A percentile compares a stretch with the other conserved stretches of the same genome.
phyloP scores from a whole-genome alignment of 2,113 vertebrate species.

The Crotalus horridus region DNA sequence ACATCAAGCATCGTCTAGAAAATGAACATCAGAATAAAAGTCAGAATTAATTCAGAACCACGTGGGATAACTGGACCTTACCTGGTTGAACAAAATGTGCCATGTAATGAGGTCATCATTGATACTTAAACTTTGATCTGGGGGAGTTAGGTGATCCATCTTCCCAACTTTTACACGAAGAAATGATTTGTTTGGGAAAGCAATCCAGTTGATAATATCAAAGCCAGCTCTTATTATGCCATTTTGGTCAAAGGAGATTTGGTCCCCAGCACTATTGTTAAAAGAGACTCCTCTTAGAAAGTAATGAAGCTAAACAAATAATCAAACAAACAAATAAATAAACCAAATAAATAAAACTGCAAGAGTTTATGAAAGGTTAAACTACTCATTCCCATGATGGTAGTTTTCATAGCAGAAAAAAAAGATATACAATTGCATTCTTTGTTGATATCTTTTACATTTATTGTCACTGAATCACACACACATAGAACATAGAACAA shows the following conservation, averaged over 20 bases:
- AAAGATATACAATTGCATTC: neutral
- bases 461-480: neutral
- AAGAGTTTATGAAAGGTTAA: neutral
- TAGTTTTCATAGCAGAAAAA: neutral
- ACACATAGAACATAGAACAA: neutral
- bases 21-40: neutral
- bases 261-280: neutral
- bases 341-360: neutral
- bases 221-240: neutral
- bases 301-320: neutral
- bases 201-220: neutral
- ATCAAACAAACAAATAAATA: neutral
- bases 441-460: neutral
- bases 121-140: neutral
- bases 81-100: neutral
- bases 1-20: neutral
- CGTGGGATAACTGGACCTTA: neutral
- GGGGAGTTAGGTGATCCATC: neutral
- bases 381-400: neutral
- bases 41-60: neutral
- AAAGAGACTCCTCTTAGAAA: neutral
- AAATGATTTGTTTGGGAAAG: constrained; percentile 2
- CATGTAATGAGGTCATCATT: neutral
- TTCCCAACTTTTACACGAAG: neutral
- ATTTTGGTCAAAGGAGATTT: neutral